Conservation (phyloP, 2,113 vertebrate genomes). For the Dromas ardeola region DNA sequence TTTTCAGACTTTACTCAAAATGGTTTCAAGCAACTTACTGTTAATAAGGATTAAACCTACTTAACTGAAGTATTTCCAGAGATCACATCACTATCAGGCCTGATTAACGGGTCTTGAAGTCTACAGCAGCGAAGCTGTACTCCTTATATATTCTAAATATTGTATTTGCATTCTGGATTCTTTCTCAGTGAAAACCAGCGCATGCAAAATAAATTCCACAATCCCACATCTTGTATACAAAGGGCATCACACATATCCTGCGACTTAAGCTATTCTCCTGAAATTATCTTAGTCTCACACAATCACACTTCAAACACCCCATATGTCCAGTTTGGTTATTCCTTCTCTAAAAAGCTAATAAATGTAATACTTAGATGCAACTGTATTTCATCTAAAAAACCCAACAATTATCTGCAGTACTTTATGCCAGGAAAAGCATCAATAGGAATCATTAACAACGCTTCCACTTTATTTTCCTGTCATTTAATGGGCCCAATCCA, state of each 20-base stretch:
- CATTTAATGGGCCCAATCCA: background rate
- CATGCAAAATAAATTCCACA: slow-evolving; percentile 54
- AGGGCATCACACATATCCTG: slow-evolving; percentile 62
- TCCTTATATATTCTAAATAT: slow-evolving; percentile 16
- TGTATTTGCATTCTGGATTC: slow-evolving; percentile 44
- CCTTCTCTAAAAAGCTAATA: slow-evolving; percentile 65
- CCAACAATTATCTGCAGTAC: slow-evolving; percentile 22
- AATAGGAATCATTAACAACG: slow-evolving; percentile 7
- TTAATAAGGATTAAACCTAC: slow-evolving; percentile 50
- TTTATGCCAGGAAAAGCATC: slow-evolving; percentile 38
- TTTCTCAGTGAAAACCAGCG: slow-evolving; percentile 16
- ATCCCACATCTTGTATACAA: slow-evolving; percentile 48
- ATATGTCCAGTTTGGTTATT: slow-evolving; percentile 72
- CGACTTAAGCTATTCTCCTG: slow-evolving; percentile 55
- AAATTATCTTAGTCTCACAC: slow-evolving; percentile 71
- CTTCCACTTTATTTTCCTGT: slow-evolving; percentile 40
- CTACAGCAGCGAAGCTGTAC: background rate
- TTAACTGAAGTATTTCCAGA: slow-evolving; percentile 47
- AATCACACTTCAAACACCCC: slow-evolving; percentile 71
- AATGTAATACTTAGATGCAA: slow-evolving; percentile 52
- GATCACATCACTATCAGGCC: slow-evolving; percentile 25
- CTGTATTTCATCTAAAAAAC: slow-evolving; percentile 37
- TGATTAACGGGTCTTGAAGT: slow-evolving; percentile 1
- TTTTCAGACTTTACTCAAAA: slow-evolving; percentile 13
- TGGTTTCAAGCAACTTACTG: slow-evolving; percentile 35